These are phyloP conservation scores for Hydrolagus affinis DNA, from an alignment of 2,113 vertebrate genomes.

Conservation along the genomic window DNA sequence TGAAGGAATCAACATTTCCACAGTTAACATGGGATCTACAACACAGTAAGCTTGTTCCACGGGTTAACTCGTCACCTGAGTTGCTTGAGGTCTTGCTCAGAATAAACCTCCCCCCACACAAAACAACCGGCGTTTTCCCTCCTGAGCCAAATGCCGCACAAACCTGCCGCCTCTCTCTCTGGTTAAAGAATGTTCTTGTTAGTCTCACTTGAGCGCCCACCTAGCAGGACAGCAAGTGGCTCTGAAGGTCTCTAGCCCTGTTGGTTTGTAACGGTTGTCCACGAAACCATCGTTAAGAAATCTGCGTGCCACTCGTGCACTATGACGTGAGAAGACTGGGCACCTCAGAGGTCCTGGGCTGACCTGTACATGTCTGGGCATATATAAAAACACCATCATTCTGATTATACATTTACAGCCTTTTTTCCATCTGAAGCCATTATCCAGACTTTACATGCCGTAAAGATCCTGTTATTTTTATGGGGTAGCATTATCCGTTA, in stretches of 20 bases:
- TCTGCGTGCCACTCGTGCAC: neutral
- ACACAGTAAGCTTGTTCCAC: no score
- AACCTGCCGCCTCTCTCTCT: neutral
- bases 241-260: neutral
- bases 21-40: no score
- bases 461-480: no score
- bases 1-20: no score
- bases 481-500: no score
- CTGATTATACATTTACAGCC: neutral
- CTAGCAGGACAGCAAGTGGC: neutral
- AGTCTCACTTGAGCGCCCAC: neutral
- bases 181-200: neutral
- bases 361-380: neutral
- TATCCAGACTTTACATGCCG: no score
- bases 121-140: neutral
- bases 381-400: neutral
- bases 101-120: neutral
- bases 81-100: neutral
- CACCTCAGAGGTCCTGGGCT: neutral
- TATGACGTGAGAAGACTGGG: neutral
- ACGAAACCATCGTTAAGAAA: neutral
- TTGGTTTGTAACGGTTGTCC: conserved; percentile 1
- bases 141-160: neutral
- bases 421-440: neutral
- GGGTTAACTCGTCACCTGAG: no score